A percentile compares a stretch with the other conserved stretches of the same genome.
Conservation (phyloP, 2,888 invertebrate genomes). For the Malthinus seriepunctatus region DNA sequence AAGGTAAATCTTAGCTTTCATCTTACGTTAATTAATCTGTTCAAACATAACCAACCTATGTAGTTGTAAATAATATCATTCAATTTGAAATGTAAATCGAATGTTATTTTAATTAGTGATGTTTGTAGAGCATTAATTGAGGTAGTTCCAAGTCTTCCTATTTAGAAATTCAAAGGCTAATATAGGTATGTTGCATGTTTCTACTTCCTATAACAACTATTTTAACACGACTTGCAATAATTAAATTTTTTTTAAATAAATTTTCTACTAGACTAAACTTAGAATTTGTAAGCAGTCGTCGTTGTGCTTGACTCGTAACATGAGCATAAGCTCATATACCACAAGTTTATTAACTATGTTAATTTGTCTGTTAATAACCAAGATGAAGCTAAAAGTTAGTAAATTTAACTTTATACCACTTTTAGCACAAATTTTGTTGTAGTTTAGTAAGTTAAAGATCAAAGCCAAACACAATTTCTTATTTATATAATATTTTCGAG, state of each 20-base stretch:
- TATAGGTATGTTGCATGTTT: background rate
- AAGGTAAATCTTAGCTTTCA: no score
- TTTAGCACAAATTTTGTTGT: background rate
- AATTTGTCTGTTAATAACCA: conserved; percentile 19
- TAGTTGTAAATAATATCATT: no score
- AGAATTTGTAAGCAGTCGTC: background rate
- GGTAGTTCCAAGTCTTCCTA: conserved; percentile 3
- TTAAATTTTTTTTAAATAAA: no score
- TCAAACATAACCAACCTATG: no score
- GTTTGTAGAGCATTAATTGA: conserved; percentile 19
- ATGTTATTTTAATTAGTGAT: conserved; percentile 12
- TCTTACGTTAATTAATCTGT: no score
- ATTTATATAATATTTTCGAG: no score
- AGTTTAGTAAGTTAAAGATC: no score
- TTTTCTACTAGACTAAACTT: background rate
- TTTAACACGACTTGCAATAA: no score
- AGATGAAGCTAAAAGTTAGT: conserved; percentile 11
- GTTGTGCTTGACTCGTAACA: conserved; percentile 6
- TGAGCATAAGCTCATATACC: background rate
- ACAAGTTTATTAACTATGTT: conserved; percentile 19
- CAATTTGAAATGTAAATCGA: no score
- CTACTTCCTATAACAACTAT: no score
- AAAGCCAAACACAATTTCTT: no score
- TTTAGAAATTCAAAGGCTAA: conserved; percentile 14
- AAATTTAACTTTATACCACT: conserved; percentile 10